Base-by-base conservation (phyloP, 2,888 invertebrate genomes). In the Chalcis sispes region DNA sequence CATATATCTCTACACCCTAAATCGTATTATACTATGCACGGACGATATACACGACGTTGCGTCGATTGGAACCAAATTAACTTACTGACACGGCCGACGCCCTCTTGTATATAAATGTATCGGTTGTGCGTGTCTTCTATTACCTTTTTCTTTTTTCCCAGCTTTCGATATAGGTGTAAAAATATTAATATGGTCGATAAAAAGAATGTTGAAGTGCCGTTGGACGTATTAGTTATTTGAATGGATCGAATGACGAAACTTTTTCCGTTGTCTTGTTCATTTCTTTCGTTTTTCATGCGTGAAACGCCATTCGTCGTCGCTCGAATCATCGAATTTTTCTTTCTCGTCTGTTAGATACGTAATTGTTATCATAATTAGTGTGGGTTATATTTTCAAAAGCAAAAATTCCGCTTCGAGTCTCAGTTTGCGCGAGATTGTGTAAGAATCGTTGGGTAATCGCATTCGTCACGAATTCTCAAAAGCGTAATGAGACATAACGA, bases 1-100 rank as follows among this genome's bases (percentile, higher is more conserved):
- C n/a, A n/a, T n/a, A n/a, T n/a, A n/a, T 25, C 59, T 61, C 10
- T 69, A 23, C 18, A 48, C 50, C 69, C 64, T 56, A 69, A 69
- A 58, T 32, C 64, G 1, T 32, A 67, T 59, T 50, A 50, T 20
- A 23, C 42, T 15, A 46, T 20, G 32, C 27, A 18, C 20, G 20
- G 69, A 56, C 56, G 46, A 74, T 69, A 64, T 54, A 32, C 54
- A 0, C 18, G n/a, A n/a, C n/a, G n/a, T n/a, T n/a, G n/a, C 62
- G 50, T 74, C 48, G 69, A 69, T 62, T n/a, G 46, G 62, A 40
- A 54, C 20, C 36, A 56, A 62, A 74, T 74, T 69, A 74, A 54
- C 66, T 62, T 62, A 36, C 18, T 5, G 25, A 29, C 25, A 42
- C 10, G 13, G 25, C 25, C n/a, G 32, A 32, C 5, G 8, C 5